A percentile compares a stretch with the other conserved stretches of the same genome.
These are phyloP conservation scores for Epinotia nisella DNA, from an alignment of 2,888 invertebrate genomes.

Conservation along the genomic window DNA sequence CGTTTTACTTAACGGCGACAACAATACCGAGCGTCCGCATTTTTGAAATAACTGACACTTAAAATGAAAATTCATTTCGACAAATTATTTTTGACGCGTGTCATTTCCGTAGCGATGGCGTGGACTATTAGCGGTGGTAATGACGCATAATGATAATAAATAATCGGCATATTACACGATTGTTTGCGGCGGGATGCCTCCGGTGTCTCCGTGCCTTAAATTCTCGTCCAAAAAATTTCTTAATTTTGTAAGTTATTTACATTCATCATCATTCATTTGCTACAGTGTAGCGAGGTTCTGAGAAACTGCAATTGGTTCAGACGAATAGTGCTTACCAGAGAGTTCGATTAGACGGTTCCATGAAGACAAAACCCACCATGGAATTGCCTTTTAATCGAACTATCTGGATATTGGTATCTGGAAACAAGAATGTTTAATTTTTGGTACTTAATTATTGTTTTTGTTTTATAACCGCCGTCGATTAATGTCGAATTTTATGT, in stretches of 20 bases:
- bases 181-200: constrained; percentile 53
- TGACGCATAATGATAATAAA: constrained; percentile 78
- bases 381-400: not conserved
- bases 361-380: not conserved
- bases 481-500: too few relatives aligned
- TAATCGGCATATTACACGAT: constrained; percentile 71
- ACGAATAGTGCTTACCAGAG: not conserved
- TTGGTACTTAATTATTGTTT: not conserved
- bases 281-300: constrained; percentile 8
- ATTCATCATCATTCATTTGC: constrained; percentile 1
- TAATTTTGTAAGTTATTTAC: constrained; percentile 18
- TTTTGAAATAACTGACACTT: constrained; percentile 66
- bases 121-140: constrained; percentile 76
- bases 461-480: not conserved
- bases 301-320: not conserved
- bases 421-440: not conserved
- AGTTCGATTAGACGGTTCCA: not conserved
- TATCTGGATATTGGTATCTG: not conserved
- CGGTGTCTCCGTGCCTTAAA: constrained; percentile 47
- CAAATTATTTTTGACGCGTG: constrained; percentile 71
- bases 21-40: constrained; percentile 40
- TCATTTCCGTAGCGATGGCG: constrained; percentile 53
- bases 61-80: constrained; percentile 59
- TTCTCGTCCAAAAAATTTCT: constrained; percentile 33
- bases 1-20: not conserved